Evolutionary conservation across 2,113 vertebrate species (phyloP), one percentile per base, ranked within the genome.

Genomic region (Monopterus albus): DNA sequence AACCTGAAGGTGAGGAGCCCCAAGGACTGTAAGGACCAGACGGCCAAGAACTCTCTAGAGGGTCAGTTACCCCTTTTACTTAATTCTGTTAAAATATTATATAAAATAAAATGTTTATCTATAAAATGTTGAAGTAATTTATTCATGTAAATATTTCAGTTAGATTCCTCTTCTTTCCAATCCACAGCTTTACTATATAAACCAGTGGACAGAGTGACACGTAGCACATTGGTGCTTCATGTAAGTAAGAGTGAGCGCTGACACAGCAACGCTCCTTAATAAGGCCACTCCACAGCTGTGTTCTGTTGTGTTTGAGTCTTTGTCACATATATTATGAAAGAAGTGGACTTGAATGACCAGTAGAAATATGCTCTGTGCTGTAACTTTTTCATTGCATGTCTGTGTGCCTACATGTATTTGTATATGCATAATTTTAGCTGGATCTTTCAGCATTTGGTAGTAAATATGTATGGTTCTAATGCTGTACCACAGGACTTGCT

Each of bases 191-290:
- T 99, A 26, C 90, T 99, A 0, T 98, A 99, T 82, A 99, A 98
- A 86, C 98, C 98, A 0, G 97, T 99, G 92, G 98, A 99, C 91
- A 91, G 96, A 71, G 98, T 99, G 83, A 99, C 97, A 0, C 95
- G 98, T 76, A 99, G 96, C 92, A 99, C 98, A 0, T 91, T 99
- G 62, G 98, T 99, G 21, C 91, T 99, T 36, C 98, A 99, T 20
- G 98, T 99, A 83, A 97, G 98, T 97, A 39, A 36, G 14, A 47
- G 8, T 13, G n/a, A 6, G n/a, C 23, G 1, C 10, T 53, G 31
- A 40, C 33, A 12, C 21, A 14, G 20, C 7, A 1, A 9, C 15
- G 17, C 49, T 55, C 6, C 46, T 31, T 23, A 10, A 40, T 39
- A 50, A 33, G n/a, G n/a, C n/a, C n/a, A n/a, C 20, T 10, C 21